Base-by-base conservation (phyloP, 2,888 invertebrate genomes). In the Cordylochernes scorpioides region DNA sequence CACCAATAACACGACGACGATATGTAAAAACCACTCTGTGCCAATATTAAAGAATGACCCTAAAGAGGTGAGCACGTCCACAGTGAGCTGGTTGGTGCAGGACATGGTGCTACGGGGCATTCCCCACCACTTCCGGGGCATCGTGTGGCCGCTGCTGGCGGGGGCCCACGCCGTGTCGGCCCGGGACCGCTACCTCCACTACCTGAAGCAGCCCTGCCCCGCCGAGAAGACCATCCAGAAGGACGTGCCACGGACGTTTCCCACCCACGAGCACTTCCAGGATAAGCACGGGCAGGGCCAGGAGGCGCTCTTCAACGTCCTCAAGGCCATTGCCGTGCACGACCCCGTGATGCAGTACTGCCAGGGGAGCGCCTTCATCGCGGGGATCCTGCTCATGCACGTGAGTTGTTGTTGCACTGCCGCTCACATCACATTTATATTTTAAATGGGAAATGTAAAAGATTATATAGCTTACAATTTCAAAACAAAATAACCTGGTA, bases 301-400 rank as follows among this genome's bases (percentile, higher is more conserved):
- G 52, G 86, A 91, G 54, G 82, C 86, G 33, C 61, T 97, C 9
- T 97, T 94, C 55, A n/a, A n/a, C n/a, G n/a, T n/a, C n/a, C n/a
- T n/a, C n/a, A n/a, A n/a, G n/a, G n/a, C n/a, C n/a, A n/a, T n/a
- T n/a, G n/a, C n/a, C n/a, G n/a, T n/a, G n/a, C n/a, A n/a, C n/a
- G n/a, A n/a, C n/a, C n/a, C n/a, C n/a, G n/a, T n/a, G n/a, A n/a
- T n/a, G n/a, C n/a, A n/a, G n/a, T n/a, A n/a, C n/a, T n/a, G n/a
- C n/a, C 94, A 97, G 56, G 94, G 94, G 6, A 82, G 86, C 5
- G 91, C 86, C 3, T 97, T 97, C 52, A 94, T 97, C 45, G 94
- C 88, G 17, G 94, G 94, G n/a, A 62, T 94, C 24, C 62, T 97
- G 25, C 66, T 97, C 17, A 86, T 94, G 82, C 88, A 88, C n/a